Percentiles rank a stretch among this genome's conserved stretches.
phyloP scores from a whole-genome alignment of 2,113 vertebrate species.

The Choloepus hoffmanni region DNA sequence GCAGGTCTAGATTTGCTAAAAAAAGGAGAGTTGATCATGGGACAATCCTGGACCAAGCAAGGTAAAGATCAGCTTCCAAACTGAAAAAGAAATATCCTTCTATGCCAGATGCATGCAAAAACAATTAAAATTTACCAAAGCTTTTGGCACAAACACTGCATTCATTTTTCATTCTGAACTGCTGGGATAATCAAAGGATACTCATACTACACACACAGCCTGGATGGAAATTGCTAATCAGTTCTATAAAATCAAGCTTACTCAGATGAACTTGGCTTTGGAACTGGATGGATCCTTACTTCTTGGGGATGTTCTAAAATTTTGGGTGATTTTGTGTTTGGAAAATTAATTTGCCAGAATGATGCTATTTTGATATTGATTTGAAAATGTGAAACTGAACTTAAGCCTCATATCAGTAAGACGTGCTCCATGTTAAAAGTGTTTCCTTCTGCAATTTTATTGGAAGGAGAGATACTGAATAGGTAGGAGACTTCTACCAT shows the following conservation, averaged over 20 bases:
- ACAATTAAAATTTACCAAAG: not conserved
- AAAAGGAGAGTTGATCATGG: not conserved
- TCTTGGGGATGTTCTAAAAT: not conserved
- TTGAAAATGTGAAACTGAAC: not conserved
- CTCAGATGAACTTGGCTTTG: slow-evolving; percentile 5
- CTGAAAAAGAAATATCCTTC: slow-evolving; percentile 41
- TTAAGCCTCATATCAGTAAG: not conserved
- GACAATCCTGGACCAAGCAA: slow-evolving; percentile 27
- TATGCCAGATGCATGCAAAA: slow-evolving; percentile 9
- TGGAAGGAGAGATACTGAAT: not conserved
- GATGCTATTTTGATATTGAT: slow-evolving; percentile 13
- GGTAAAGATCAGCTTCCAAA: slow-evolving; percentile 52
- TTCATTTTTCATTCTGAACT: not conserved
- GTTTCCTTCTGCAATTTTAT: slow-evolving; percentile 19
- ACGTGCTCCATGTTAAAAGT: slow-evolving; percentile 2
- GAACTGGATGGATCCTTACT: not conserved
- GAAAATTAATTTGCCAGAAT: slow-evolving; percentile 9
- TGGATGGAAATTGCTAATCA: not conserved
- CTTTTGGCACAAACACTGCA: not conserved
- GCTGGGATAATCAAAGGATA: not conserved
- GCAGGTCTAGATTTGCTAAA: slow-evolving; percentile 49
- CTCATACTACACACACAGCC: not conserved
- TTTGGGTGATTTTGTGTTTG: not conserved
- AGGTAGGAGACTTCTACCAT: not conserved
- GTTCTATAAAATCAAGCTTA: not conserved